Base-by-base conservation (phyloP, 2,797 vertebrate species). In the Threskiornis aethiopicus region DNA sequence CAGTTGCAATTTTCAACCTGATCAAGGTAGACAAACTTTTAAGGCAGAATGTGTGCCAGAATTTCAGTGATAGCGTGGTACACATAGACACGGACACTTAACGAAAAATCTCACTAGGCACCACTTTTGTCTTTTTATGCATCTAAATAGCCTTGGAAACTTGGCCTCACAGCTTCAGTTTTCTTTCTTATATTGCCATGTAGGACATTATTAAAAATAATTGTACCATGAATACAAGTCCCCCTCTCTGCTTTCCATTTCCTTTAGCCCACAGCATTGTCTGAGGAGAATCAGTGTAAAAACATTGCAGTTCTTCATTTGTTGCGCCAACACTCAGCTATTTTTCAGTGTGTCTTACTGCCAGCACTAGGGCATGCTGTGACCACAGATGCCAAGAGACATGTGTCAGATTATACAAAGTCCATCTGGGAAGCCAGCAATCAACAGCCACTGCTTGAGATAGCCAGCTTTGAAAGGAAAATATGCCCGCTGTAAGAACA, bases 371-470 rank as follows among this genome's bases (percentile, higher is more conserved):
- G 81, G 89, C 91, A 41, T 78, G 93, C 93, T 95, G 95, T 83
- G 94, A 54, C 78, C 84, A 81, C 94, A 93, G 96, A 95, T 96
- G 96, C 91, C 95, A 96, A 91, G 51, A 87, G 59, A 89, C 24
- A 10, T 37, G 84, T 96, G 94, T 80, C 86, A 93, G 29, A 76
- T 89, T 69, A 33, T 33, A 87, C 89, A 61, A 81, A 29, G 81
- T 71, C 94, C 93, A 87, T 84, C 86, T 96, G 93, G 90, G 49
- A 81, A 92, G 78, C 41, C 83, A 92, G 90, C 59, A 67, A 65
- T 46, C 81, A 75, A 62, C 83, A 95, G 73, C 28, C 70, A 37
- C 72, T 83, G 73, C 75, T 57, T 52, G 55, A 73, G 67, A 86
- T 84, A 89, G 88, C 78, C 92, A 81, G 78, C 57, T 81, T 81